A percentile compares a stretch with the other conserved stretches of the same genome.
These are phyloP conservation scores for Sussaba pulchella DNA, from an alignment of 2,888 invertebrate species.

Conservation along the genomic window DNA sequence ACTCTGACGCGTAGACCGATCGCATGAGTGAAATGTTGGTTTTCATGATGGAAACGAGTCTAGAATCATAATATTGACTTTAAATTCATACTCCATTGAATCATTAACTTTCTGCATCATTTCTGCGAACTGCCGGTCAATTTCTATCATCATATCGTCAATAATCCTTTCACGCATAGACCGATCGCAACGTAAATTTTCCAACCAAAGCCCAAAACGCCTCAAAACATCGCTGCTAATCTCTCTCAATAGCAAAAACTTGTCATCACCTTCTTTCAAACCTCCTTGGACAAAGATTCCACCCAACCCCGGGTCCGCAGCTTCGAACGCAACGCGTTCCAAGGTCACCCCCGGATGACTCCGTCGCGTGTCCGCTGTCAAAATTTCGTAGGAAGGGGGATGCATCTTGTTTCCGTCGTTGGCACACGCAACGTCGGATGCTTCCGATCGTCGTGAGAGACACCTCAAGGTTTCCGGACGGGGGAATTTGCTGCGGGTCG, in stretches of 20 bases:
- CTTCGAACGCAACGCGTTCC: neutral
- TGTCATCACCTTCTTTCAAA: neutral
- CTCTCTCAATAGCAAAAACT: too few relatives aligned
- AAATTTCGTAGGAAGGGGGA: slow-evolving; percentile 19
- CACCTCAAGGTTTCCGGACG: slow-evolving; percentile 55
- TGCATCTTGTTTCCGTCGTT: slow-evolving; percentile 25
- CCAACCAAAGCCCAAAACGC: neutral
- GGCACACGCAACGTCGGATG: slow-evolving; percentile 49
- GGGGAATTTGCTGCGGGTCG: slow-evolving; percentile 57
- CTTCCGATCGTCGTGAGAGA: slow-evolving; percentile 61
- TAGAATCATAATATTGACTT: too few relatives aligned
- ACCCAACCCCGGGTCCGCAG: slow-evolving; percentile 5
- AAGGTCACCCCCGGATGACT: too few relatives aligned
- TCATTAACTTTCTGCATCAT: too few relatives aligned
- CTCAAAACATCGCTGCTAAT: neutral
- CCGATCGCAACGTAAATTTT: neutral
- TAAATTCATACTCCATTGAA: too few relatives aligned
- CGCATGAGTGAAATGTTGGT: too few relatives aligned
- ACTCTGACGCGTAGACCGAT: too few relatives aligned
- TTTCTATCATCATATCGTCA: too few relatives aligned
- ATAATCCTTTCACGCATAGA: neutral
- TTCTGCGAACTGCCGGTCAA: too few relatives aligned
- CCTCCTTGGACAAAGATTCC: neutral
- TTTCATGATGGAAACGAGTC: too few relatives aligned
- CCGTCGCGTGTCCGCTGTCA: slow-evolving; percentile 57